These are phyloP conservation scores for Dissostichus mawsoni DNA, from an alignment of 2,113 vertebrate genomes.

Conservation along the genomic window DNA sequence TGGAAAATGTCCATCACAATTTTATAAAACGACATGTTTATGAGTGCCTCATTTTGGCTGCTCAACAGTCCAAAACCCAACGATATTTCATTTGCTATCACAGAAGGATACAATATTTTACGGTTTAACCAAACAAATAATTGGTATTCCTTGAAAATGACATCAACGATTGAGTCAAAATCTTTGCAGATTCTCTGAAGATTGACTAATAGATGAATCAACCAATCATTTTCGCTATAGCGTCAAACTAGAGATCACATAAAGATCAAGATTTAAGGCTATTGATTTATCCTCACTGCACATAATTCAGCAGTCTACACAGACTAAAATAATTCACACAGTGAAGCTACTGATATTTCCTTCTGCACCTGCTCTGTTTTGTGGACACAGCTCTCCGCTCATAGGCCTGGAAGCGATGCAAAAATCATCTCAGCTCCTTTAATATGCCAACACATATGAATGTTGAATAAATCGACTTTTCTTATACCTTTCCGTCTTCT, in stretches of 20 bases:
- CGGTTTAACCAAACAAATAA: too few relatives aligned
- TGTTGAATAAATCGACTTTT: not conserved
- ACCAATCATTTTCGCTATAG: not conserved
- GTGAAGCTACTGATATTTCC: not conserved
- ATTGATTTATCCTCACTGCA: not conserved
- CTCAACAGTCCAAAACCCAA: not conserved
- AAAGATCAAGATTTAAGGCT: not conserved
- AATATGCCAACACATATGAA: constrained; percentile 5
- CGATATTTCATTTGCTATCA: not conserved
- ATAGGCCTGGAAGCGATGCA: constrained; percentile 7
- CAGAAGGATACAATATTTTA: too few relatives aligned
- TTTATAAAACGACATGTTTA: not conserved
- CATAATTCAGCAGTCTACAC: not conserved
- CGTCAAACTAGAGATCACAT: not conserved
- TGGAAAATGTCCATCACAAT: not conserved
- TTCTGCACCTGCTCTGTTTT: not conserved
- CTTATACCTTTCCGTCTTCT: constrained; percentile 10
- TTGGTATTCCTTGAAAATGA: too few relatives aligned
- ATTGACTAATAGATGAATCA: not conserved
- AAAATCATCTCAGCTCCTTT: not conserved
- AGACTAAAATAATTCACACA: not conserved
- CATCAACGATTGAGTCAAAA: too few relatives aligned
- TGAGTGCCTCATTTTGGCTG: not conserved
- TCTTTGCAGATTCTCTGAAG: not conserved
- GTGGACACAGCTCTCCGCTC: not conserved